Conservation (phyloP, 2,797 vertebrate genomes). For the Characodon lateralis region DNA sequence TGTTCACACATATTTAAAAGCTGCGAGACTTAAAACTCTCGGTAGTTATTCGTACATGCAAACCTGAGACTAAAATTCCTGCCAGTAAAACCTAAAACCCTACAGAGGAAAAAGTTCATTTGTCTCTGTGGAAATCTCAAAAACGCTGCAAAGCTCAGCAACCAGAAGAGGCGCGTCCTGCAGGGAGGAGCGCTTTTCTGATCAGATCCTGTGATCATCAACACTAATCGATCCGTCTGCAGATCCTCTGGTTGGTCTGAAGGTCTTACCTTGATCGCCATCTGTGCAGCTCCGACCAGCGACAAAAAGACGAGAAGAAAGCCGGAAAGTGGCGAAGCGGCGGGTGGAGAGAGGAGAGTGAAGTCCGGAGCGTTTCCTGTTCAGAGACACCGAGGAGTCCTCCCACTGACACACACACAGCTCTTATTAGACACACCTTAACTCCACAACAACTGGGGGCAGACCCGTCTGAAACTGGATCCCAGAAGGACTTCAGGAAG, state of each 20-base stretch:
- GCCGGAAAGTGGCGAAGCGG: slow-evolving; percentile 1
- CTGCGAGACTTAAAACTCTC: too few relatives aligned
- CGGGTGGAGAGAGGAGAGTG: slow-evolving; percentile 5
- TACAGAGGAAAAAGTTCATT: too few relatives aligned
- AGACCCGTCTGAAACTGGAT: background rate
- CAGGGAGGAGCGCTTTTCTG: too few relatives aligned
- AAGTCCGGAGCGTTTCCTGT: slow-evolving; percentile 25
- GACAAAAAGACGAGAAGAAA: background rate
- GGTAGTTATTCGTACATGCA: too few relatives aligned
- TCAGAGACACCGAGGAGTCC: slow-evolving; percentile 24
- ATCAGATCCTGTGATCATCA: background rate
- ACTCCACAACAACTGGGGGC: background rate
- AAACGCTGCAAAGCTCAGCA: too few relatives aligned
- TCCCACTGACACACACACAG: slow-evolving; percentile 23
- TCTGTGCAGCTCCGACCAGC: slow-evolving; percentile 12
- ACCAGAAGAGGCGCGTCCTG: background rate
- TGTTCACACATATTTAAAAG: background rate
- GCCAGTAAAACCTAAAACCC: too few relatives aligned
- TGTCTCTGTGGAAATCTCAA: too few relatives aligned
- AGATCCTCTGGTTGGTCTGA: background rate
- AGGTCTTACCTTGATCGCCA: slow-evolving; percentile 52
- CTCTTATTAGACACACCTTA: background rate
- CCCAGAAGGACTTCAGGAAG: background rate
- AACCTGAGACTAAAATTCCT: background rate
- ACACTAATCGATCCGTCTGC: background rate